Evolutionary conservation across 2,888 invertebrate species (phyloP), one percentile per base, ranked within the genome.

Genomic region (Hydroisotoma schaefferi): DNA sequence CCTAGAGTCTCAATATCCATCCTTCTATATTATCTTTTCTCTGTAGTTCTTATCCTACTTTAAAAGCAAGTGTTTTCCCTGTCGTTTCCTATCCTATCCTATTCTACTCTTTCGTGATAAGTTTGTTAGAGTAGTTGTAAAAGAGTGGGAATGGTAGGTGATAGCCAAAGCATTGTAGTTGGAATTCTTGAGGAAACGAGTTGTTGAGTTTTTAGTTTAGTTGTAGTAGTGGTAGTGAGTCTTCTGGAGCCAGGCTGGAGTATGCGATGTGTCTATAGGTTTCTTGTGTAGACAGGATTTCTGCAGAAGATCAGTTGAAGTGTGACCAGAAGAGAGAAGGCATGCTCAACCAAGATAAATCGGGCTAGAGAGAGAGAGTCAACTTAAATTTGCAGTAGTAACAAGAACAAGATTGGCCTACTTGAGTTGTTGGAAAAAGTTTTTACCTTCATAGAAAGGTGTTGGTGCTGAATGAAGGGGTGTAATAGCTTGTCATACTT

Each of bases 401-500:
- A 40, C 40, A 5, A 40, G n/a, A 40, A 15, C n/a, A 40, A 40
- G 40, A 40, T 40, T 40, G 40, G n/a, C 40, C 40, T 40, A 40
- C 40, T 40, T 40, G 40, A 40, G 40, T 40, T 40, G n/a, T 40
- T 40, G 5, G 40, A 40, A 40, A 40, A 40, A 40, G 40, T 40
- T 40, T 18, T 40, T 40, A 40, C 40, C 40, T 5, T 40, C 40
- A 40, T 40, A 40, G 40, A 15, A n/a, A n/a, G n/a, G 8, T 15
- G 40, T 40, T 20, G 15, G n/a, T 40, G 15, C 40, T 40, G 40
- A 40, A 40, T 40, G 40, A 40, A 40, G 20, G 40, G 15, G n/a
- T 40, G n/a, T 40, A 40, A 40, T 40, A 15, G 40, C 40, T 5
- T 40, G 40, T 40, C n/a, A 40, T 33, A 40, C n/a, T 40, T 40